A percentile compares a stretch with the other conserved stretches of the same genome.
phyloP scores from a whole-genome alignment of 2,888 invertebrate genomes.

The Biston betularia region DNA sequence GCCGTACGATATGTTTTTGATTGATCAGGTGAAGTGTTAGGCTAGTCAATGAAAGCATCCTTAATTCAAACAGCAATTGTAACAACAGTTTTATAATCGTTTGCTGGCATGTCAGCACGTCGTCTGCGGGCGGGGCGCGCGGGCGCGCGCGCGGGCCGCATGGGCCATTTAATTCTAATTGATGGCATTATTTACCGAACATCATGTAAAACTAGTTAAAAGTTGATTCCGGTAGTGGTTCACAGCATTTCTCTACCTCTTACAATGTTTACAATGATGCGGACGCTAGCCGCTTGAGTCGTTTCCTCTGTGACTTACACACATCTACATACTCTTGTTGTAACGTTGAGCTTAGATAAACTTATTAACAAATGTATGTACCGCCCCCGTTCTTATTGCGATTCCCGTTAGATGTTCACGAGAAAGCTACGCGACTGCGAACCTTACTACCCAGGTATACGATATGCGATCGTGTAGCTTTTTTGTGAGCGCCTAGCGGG shows the following conservation, averaged over 20 bases:
- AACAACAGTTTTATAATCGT: conserved; percentile 36
- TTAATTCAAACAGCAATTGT: conserved; percentile 35
- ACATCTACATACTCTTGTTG: too few species aligned
- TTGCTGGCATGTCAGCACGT: conserved; percentile 20
- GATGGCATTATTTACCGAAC: background rate
- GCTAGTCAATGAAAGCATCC: conserved; percentile 35
- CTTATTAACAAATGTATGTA: too few species aligned
- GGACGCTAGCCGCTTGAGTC: too few species aligned
- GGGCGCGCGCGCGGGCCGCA: background rate
- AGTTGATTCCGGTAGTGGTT: background rate
- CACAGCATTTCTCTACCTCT: too few species aligned
- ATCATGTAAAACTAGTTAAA: background rate
- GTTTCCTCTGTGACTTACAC: too few species aligned
- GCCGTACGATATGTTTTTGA: conserved; percentile 17
- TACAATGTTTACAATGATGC: too few species aligned
- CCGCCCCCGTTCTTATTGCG: too few species aligned
- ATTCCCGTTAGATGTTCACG: too few species aligned
- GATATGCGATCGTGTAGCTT: too few species aligned
- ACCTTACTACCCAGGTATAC: too few species aligned
- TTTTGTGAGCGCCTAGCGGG: too few species aligned
- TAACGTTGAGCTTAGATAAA: background rate
- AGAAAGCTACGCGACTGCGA: too few species aligned
- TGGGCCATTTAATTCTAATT: background rate
- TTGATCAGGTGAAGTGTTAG: conserved; percentile 19
- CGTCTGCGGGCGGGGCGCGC: background rate